phyloP scores from a whole-genome alignment of 2,113 vertebrate genomes.

The Gorsachius goisagi region DNA sequence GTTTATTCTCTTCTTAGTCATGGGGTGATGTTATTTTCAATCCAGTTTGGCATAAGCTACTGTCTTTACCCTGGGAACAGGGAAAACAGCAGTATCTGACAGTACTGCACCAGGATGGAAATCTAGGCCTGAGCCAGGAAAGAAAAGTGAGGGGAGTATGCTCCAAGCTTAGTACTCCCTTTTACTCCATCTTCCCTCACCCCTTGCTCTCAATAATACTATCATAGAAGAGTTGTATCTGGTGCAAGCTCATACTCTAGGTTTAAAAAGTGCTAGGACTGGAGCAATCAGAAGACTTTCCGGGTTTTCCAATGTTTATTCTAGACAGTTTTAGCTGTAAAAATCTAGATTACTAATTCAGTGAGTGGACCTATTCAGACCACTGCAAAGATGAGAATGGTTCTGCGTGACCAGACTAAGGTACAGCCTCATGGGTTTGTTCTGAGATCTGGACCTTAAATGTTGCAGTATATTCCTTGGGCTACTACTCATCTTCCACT shows the following conservation, averaged over 20 bases:
- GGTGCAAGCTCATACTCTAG: background rate
- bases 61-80: background rate
- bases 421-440: background rate
- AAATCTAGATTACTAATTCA: background rate
- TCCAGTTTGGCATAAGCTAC: background rate
- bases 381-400: background rate
- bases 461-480: background rate
- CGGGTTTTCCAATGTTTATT: background rate
- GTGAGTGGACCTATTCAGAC: background rate
- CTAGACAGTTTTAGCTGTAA: background rate
- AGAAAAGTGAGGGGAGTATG: background rate
- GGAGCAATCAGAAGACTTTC: background rate
- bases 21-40: background rate
- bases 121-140: background rate
- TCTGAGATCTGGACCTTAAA: background rate
- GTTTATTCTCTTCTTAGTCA: background rate
- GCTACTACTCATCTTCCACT: background rate
- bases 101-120: background rate
- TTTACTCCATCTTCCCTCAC: background rate
- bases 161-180: background rate
- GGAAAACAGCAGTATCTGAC: background rate
- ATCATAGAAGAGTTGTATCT: background rate
- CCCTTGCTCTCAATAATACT: background rate
- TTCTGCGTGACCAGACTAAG: background rate
- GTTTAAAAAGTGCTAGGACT: background rate